These are phyloP conservation scores for Parasteatoda tepidariorum DNA, from an alignment of 1,140 invertebrate genomes.

Conservation along the genomic window DNA sequence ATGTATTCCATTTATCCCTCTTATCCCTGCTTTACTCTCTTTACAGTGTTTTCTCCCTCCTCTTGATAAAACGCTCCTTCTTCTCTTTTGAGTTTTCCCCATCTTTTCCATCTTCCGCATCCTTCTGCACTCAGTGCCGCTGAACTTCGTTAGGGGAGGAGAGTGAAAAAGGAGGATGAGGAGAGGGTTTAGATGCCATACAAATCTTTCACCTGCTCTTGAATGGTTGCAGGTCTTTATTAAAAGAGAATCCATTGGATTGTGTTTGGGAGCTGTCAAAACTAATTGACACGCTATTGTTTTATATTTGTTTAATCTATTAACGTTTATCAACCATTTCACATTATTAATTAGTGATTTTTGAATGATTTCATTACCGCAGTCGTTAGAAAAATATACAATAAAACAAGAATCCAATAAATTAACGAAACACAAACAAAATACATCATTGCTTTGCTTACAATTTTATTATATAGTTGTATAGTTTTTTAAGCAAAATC, in stretches of 20 bases:
- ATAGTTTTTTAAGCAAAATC: too few species aligned
- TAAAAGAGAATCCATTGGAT: neutral
- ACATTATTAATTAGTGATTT: too few species aligned
- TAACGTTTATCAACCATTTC: too few species aligned
- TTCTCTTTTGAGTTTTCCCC: neutral
- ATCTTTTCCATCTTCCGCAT: constrained; percentile 13
- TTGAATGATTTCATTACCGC: too few species aligned
- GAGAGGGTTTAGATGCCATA: neutral
- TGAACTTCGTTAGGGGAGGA: neutral
- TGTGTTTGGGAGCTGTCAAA: constrained; percentile 11
- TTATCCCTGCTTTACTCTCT: constrained; percentile 1
- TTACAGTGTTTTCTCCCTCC: neutral
- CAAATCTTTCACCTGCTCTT: constrained; percentile 36
- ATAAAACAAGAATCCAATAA: too few species aligned
- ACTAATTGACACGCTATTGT: constrained; percentile 6
- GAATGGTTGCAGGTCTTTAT: constrained; percentile 34
- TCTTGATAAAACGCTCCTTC: neutral
- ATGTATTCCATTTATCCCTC: constrained; percentile 3
- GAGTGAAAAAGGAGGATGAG: neutral
- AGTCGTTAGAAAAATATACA: too few species aligned
- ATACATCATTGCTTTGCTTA: too few species aligned
- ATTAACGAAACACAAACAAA: too few species aligned
- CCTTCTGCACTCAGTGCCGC: constrained; percentile 6
- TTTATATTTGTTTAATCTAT: too few species aligned
- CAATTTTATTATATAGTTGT: too few species aligned